phyloP scores from a whole-genome alignment of 2,113 vertebrate species.

The Aegypius monachus region DNA sequence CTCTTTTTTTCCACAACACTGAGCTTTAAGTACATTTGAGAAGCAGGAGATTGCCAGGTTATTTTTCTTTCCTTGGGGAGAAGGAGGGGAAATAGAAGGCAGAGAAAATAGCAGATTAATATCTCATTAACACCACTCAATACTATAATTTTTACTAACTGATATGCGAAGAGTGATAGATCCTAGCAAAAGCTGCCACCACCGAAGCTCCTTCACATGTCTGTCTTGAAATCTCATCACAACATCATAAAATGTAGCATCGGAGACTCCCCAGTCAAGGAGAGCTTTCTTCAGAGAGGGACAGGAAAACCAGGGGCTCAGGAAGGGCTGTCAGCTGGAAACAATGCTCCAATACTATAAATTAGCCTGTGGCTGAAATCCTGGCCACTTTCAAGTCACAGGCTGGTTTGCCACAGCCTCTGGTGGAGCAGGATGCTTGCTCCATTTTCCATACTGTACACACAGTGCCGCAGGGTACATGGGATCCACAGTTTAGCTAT shows the following conservation, averaged over 20 bases:
- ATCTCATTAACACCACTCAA: not conserved
- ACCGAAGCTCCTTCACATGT: not conserved
- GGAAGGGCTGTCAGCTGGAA: not conserved
- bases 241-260: not conserved
- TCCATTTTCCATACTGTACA: not conserved
- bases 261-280: not conserved
- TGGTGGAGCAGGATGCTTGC: not conserved
- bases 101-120: not conserved
- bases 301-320: not conserved
- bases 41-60: conserved; percentile 51
- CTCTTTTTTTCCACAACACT: conserved; percentile 22
- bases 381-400: not conserved
- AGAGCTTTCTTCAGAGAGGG: not conserved
- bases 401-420: not conserved
- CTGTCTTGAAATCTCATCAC: not conserved
- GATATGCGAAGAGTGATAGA: not conserved
- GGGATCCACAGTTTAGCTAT: not conserved
- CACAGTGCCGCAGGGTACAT: not conserved
- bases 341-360: not conserved
- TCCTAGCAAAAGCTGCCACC: not conserved
- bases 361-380: not conserved
- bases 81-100: not conserved
- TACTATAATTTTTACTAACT: not conserved
- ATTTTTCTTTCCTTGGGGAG: conserved; percentile 17
- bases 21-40: conserved; percentile 62